Evolutionary conservation across 2,888 invertebrate species (phyloP).

Genomic region (Temnothorax unifasciatus): DNA sequence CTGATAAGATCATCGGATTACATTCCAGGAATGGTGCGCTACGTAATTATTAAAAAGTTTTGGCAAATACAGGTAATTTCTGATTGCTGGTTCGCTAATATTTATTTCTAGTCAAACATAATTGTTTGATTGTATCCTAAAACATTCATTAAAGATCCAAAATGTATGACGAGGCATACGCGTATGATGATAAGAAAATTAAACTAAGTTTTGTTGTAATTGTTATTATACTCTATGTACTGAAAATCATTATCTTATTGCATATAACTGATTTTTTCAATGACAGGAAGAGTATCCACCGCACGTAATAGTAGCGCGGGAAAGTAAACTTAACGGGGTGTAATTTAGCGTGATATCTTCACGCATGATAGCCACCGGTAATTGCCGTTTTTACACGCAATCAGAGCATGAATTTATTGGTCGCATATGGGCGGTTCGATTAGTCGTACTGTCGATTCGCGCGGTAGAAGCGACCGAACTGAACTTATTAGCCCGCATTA

Average conservation of each 20-base stretch:
- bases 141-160: background rate
- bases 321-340: slow-evolving; percentile 69
- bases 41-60: slow-evolving; percentile 64
- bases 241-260: background rate
- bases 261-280: slow-evolving; percentile 64
- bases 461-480: slow-evolving; percentile 38
- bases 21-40: slow-evolving; percentile 63
- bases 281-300: slow-evolving; percentile 31
- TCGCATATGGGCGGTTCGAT: slow-evolving; percentile 65
- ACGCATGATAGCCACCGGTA: slow-evolving; percentile 76
- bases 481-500: slow-evolving; percentile 70
- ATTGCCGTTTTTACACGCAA: slow-evolving; percentile 78
- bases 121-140: background rate
- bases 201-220: background rate
- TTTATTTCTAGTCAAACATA: background rate
- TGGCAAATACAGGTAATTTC: slow-evolving; percentile 43
- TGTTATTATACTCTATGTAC: background rate
- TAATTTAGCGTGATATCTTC: slow-evolving; percentile 75
- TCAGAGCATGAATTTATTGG: slow-evolving; percentile 79
- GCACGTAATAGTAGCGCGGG: slow-evolving; percentile 58
- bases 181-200: background rate
- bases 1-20: slow-evolving; percentile 77
- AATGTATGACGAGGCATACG: no score
- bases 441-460: slow-evolving; percentile 62
- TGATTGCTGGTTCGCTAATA: background rate